Percentiles rank a stretch among this genome's conserved stretches.
Conservation (phyloP, 2,888 invertebrate species). For the Spisula solida region DNA sequence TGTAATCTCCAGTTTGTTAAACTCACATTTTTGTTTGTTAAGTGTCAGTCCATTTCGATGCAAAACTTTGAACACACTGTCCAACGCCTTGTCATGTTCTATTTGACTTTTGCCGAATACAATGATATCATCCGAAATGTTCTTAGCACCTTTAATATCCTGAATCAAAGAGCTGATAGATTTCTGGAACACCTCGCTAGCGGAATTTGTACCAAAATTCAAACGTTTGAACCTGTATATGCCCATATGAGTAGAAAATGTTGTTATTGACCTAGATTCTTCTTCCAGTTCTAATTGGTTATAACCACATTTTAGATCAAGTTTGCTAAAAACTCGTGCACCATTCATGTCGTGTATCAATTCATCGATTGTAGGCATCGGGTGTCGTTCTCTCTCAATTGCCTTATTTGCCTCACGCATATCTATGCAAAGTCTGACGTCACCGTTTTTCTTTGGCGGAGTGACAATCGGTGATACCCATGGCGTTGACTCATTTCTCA, state of each 20-base stretch:
- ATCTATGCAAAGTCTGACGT: slow-evolving; percentile 68
- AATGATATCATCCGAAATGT: slow-evolving; percentile 23
- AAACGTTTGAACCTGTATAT: slow-evolving; percentile 1
- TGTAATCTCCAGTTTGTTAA: background rate
- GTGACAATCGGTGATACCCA: slow-evolving; percentile 68
- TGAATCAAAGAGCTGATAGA: background rate
- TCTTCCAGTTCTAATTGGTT: slow-evolving; percentile 36
- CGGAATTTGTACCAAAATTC: background rate
- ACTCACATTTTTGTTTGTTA: slow-evolving; percentile 11
- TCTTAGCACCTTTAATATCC: background rate
- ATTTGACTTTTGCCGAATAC: background rate
- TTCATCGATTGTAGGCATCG: slow-evolving; percentile 58
- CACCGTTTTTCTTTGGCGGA: slow-evolving; percentile 60
- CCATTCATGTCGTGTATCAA: slow-evolving; percentile 40
- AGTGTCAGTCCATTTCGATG: background rate
- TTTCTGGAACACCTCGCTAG: slow-evolving; percentile 24
- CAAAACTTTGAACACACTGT: background rate
- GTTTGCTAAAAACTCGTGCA: slow-evolving; percentile 26
- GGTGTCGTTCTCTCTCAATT: slow-evolving; percentile 55
- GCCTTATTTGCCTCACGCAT: slow-evolving; percentile 68
- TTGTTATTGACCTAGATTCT: slow-evolving; percentile 29
- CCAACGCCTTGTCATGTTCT: background rate
- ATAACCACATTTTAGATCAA: slow-evolving; percentile 27
- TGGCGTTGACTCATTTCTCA: slow-evolving; percentile 53
- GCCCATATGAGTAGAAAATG: slow-evolving; percentile 30